These are phyloP conservation scores for Arenaria interpres DNA, from an alignment of 2,113 vertebrate species.

Conservation along the genomic window DNA sequence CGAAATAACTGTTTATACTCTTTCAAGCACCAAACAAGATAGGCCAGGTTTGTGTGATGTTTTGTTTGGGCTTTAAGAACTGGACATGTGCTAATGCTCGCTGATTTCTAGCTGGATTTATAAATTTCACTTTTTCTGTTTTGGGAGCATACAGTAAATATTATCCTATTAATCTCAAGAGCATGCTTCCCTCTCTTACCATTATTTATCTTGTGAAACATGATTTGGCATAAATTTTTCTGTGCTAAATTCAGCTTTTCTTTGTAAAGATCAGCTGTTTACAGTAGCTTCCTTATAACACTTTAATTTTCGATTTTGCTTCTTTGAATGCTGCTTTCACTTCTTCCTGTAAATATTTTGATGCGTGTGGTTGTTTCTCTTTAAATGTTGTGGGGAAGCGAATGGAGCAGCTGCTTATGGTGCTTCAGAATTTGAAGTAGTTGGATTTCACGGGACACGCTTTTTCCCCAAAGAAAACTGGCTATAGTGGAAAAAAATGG, in stretches of 20 bases:
- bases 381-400: constrained; percentile 59
- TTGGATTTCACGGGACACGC: constrained; percentile 35
- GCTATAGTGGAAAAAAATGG: background rate
- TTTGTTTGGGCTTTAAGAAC: background rate
- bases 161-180: background rate
- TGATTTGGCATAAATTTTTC: constrained; percentile 55
- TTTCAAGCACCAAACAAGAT: background rate
- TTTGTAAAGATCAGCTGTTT: constrained; percentile 76
- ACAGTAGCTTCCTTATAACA: constrained; percentile 68
- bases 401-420: constrained; percentile 75
- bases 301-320: constrained; percentile 78
- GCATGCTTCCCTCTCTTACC: background rate
- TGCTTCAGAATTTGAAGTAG: constrained; percentile 76
- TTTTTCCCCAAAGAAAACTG: background rate
- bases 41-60: background rate
- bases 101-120: background rate
- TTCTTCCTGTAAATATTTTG: constrained; percentile 81
- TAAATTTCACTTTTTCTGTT: background rate
- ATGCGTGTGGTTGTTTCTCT: constrained; percentile 60
- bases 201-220: constrained; percentile 51
- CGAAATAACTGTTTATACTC: background rate
- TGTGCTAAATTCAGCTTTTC: constrained; percentile 67
- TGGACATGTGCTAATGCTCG: background rate
- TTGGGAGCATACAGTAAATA: background rate
- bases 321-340: constrained; percentile 72